Evolutionary conservation across 2,797 vertebrate genomes (phyloP).

Genomic region (Taenioides sp.): DNA sequence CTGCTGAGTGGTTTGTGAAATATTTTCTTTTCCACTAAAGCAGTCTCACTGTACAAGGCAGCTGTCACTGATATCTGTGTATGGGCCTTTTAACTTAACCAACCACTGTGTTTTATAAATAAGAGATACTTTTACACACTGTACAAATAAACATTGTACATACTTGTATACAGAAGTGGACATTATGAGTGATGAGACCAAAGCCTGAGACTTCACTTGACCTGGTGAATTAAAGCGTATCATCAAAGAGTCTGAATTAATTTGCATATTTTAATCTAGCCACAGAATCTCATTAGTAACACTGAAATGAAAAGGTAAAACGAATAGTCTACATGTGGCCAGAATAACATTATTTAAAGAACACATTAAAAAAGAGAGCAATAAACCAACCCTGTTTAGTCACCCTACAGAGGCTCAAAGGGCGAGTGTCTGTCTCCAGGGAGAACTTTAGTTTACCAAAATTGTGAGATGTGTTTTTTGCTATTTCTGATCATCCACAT

Average conservation of each 20-base stretch:
- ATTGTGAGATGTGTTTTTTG: no score
- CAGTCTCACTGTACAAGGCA: neutral
- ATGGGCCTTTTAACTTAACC: neutral
- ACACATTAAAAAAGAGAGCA: no score
- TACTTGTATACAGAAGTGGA: neutral
- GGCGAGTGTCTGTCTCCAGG: no score
- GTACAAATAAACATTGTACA: neutral
- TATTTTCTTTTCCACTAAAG: neutral
- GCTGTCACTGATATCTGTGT: conserved; percentile 1
- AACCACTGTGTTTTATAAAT: conserved; percentile 9
- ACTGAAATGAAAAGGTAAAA: no score
- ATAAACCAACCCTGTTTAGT: no score
- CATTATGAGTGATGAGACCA: neutral
- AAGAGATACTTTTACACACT: neutral
- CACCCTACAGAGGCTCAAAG: no score
- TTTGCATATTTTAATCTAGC: conserved; percentile 4
- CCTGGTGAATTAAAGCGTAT: neutral
- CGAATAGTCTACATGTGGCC: no score
- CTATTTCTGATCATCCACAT: no score
- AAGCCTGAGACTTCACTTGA: neutral
- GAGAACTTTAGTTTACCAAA: no score
- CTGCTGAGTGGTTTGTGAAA: conserved; percentile 7
- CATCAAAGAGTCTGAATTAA: neutral
- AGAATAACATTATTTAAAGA: no score
- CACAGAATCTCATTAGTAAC: no score